Conservation (phyloP, 2,888 invertebrate species). For the Chrysomela aeneicollis region DNA sequence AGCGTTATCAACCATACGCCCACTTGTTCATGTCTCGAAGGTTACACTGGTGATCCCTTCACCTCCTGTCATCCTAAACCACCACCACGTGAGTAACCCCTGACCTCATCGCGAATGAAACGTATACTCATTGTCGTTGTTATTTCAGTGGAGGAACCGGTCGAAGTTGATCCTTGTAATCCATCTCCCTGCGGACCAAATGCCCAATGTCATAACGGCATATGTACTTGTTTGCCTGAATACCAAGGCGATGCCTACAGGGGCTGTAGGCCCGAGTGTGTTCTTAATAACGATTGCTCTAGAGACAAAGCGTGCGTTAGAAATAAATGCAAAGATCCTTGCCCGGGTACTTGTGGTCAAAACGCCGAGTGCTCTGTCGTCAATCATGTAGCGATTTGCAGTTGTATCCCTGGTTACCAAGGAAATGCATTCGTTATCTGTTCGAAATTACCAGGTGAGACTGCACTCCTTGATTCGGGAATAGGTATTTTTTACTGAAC, state of each 20-base stretch:
- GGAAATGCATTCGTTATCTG: slow-evolving; percentile 78
- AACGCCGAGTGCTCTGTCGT: slow-evolving; percentile 76
- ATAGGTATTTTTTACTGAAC: no score
- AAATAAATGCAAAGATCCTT: slow-evolving; percentile 77
- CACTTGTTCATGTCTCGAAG: slow-evolving; percentile 71
- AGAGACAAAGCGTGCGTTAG: slow-evolving; percentile 73
- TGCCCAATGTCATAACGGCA: slow-evolving; percentile 72
- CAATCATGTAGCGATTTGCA: slow-evolving; percentile 77
- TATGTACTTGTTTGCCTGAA: slow-evolving; percentile 72
- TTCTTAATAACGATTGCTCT: slow-evolving; percentile 73
- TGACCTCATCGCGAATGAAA: neutral
- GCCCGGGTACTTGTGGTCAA: slow-evolving; percentile 75
- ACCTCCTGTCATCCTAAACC: slow-evolving; percentile 56
- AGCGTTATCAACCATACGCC: slow-evolving; percentile 73
- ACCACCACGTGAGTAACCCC: slow-evolving; percentile 49
- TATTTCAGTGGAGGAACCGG: slow-evolving; percentile 48
- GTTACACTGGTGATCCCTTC: slow-evolving; percentile 72
- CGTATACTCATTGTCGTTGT: neutral
- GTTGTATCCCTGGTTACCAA: slow-evolving; percentile 65
- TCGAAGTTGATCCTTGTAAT: slow-evolving; percentile 69
- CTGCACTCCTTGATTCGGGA: no score
- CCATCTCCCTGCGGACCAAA: slow-evolving; percentile 79
- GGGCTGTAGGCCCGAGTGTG: slow-evolving; percentile 76
- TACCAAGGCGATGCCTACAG: slow-evolving; percentile 76
- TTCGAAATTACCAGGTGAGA: slow-evolving; percentile 61